Base-by-base conservation (phyloP, 2,113 vertebrate genomes). In the Corapipo altera region DNA sequence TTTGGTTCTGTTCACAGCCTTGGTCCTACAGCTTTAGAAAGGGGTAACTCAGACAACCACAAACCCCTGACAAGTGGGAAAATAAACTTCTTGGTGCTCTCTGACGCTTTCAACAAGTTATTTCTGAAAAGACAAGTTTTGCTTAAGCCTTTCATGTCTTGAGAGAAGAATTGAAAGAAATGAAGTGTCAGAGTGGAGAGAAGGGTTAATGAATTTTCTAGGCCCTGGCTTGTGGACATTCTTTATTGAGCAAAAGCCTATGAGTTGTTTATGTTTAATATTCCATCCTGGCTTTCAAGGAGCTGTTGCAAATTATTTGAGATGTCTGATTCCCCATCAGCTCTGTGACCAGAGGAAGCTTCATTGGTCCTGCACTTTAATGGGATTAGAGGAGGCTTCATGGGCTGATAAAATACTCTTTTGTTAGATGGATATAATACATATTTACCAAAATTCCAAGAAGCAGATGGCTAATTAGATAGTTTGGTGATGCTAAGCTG, bases 381-480 rank as follows among this genome's bases (percentile, higher is more conserved):
- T 73, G 13, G 7, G 61, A 84, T 87, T 72, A 72, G 57, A 72
- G 76, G 88, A 90, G 75, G 41, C 58, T 69, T 8, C 52, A 84
- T 5, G 78, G 73, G 37, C 73, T 87, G 70, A 72, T 69, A 54
- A 86, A 89, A 65, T 62, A 51, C 66, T 61, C 77, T 69, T 85
- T 86, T 96, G 89, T 95, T 94, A 61, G 58, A 91, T 82, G 82
- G 85, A 64, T 75, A 64, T 91, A 94, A 96, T 95, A 78, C 89
- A 64, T 87, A 89, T 91, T 93, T 84, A 91, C 81, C 82, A 93
- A 59, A 93, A 69, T 61, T 64, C 96, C 75, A 67, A 86, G 90
- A 88, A 94, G 87, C 85, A 94, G 94, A 97, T 95, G 94, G 95
- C 77, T 95, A 94, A 94, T 85, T 93, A 94, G 95, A 91, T 88